Evolutionary conservation across 2,113 vertebrate species (phyloP).

Genomic region (Tamias sibiricus): DNA sequence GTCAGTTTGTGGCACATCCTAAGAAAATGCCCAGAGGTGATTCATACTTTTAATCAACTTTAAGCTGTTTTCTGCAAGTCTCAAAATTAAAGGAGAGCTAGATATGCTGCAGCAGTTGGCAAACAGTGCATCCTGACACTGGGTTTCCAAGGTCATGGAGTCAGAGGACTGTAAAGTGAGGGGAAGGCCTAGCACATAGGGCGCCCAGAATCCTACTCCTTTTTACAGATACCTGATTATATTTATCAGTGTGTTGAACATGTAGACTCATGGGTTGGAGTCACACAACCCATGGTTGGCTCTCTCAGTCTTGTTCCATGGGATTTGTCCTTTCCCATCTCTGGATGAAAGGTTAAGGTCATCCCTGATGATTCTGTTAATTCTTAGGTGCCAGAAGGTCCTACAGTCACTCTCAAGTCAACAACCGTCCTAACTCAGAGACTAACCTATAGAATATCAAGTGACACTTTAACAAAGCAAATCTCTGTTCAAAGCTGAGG

Average conservation of each 20-base stretch:
- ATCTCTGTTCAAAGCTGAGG: not conserved
- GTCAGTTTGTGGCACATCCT: not conserved
- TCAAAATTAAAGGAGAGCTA: not conserved
- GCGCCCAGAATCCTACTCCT: not conserved
- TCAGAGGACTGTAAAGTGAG: not conserved
- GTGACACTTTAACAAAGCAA: constrained; percentile 5
- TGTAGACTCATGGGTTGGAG: not conserved
- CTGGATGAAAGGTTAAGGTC: not conserved
- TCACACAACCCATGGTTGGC: not conserved
- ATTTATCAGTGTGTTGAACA: not conserved
- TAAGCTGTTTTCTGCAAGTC: not conserved
- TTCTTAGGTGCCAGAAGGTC: not conserved
- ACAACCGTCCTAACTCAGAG: not conserved
- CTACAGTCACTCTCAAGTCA: not conserved
- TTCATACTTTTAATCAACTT: not conserved
- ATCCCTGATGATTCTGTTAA: not conserved
- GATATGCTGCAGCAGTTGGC: accelerated
- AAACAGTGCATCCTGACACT: not conserved
- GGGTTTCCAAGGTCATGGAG: not conserved
- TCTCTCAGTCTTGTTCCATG: not conserved
- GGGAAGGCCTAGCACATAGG: not conserved
- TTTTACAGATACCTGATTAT: not conserved
- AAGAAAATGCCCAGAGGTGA: not conserved
- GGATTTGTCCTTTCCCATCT: not conserved
- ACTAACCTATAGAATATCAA: not conserved